Percentiles rank a stretch among this genome's conserved stretches.
phyloP scores from a whole-genome alignment of 2,113 vertebrate species.

The Athene noctua region DNA sequence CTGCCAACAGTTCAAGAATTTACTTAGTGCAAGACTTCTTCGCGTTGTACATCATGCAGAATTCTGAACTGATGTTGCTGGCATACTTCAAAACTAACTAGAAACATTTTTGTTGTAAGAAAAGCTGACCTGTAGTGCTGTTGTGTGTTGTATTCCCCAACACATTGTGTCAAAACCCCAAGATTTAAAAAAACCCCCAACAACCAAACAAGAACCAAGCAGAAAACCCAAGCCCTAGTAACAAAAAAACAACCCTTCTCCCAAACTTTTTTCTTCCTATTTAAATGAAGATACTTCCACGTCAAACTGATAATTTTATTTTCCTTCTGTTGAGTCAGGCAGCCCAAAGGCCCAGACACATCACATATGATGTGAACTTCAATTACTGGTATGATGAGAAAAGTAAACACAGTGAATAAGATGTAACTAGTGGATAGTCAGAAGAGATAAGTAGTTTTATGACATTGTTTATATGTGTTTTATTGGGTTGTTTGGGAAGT shows the following conservation, averaged over 20 bases:
- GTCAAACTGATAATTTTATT: background rate
- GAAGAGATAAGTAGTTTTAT: background rate
- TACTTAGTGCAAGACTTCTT: background rate
- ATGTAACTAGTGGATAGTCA: background rate
- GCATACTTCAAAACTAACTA: background rate
- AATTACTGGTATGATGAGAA: background rate
- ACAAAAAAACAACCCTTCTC: rapidly evolving
- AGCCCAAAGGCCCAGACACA: background rate
- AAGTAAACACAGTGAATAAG: background rate
- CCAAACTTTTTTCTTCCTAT: background rate
- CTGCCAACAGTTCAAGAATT: background rate
- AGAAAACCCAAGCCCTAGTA: background rate
- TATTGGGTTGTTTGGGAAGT: background rate
- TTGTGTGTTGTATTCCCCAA: background rate
- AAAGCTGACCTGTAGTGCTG: background rate
- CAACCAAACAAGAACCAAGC: rapidly evolving
- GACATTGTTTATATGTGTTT: background rate
- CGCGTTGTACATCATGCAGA: background rate
- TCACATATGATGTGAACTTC: background rate
- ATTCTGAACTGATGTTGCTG: background rate
- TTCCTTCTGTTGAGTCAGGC: background rate
- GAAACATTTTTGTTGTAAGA: background rate
- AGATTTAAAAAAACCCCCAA: background rate
- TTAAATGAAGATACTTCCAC: background rate
- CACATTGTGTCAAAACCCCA: rapidly evolving